Percentiles rank a stretch among this genome's conserved stretches.
These are phyloP conservation scores for Molorchus minor DNA, from an alignment of 2,888 invertebrate genomes.

Conservation along the genomic window DNA sequence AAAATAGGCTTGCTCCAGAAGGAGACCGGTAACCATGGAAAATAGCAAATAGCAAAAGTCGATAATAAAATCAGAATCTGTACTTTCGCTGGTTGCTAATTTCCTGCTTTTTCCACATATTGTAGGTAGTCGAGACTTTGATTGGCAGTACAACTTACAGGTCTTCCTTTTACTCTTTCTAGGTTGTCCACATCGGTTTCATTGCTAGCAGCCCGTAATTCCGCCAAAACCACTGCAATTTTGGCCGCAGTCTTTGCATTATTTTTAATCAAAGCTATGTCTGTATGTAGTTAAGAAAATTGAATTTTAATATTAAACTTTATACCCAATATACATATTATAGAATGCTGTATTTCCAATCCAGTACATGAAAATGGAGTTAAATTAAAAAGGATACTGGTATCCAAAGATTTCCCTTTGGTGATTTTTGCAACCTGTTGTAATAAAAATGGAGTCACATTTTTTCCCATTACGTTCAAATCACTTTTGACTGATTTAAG, in stretches of 20 bases:
- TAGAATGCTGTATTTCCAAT: too few species aligned
- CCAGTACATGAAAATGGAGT: too few species aligned
- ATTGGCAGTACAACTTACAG: constrained; percentile 33
- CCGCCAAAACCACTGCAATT: constrained; percentile 75
- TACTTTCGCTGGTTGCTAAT: background rate
- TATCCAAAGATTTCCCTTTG: constrained; percentile 78
- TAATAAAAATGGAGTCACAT: constrained; percentile 92
- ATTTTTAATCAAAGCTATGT: constrained; percentile 91
- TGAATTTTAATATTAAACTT: background rate
- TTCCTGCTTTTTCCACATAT: background rate
- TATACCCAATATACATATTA: background rate
- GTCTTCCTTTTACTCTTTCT: constrained; percentile 26
- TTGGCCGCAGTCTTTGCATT: constrained; percentile 87
- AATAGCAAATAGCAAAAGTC: background rate
- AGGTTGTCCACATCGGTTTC: background rate
- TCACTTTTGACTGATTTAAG: constrained; percentile 68
- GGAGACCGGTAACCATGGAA: background rate
- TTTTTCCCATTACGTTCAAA: constrained; percentile 77
- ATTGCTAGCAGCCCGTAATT: constrained; percentile 46
- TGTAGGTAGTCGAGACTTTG: background rate
- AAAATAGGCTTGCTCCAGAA: background rate
- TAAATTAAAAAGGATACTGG: constrained; percentile 79
- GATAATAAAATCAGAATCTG: background rate
- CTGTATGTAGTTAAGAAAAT: constrained; percentile 61
- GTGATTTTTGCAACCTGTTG: constrained; percentile 82